Percentiles rank a stretch among this genome's conserved stretches.
Evolutionary conservation across 92 coral and sea anemone species (phyloP).

Genomic region (Bergia sp.): DNA sequence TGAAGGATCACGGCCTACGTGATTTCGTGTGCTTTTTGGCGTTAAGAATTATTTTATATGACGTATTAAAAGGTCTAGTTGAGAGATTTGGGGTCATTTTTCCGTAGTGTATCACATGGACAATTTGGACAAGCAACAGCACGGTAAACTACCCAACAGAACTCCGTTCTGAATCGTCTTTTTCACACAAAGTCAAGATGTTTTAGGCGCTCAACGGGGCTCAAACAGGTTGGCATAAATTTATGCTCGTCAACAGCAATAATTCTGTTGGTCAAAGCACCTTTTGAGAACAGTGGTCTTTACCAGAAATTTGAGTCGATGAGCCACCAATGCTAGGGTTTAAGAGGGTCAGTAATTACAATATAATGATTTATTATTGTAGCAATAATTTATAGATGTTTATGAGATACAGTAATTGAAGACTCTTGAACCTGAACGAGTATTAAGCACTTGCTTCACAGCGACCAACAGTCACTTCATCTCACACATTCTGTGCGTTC

Average conservation of each 20-base stretch:
- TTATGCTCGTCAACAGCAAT: neutral
- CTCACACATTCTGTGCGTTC: conserved; percentile 90
- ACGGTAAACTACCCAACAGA: neutral
- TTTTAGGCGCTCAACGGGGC: neutral
- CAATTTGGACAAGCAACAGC: neutral
- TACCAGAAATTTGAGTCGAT: neutral
- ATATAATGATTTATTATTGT: conserved; percentile 4
- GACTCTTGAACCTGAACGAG: neutral
- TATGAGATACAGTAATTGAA: conserved; percentile 4
- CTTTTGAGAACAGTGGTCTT: neutral
- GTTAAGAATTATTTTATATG: no score
- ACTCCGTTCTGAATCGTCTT: neutral
- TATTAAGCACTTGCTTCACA: neutral
- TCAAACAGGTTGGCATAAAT: neutral
- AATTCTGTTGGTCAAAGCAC: neutral
- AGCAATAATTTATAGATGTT: conserved; percentile 34
- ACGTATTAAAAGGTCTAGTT: no score
- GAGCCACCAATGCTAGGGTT: neutral
- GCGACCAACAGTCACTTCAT: conserved; percentile 45
- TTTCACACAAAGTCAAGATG: neutral
- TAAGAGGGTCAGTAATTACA: conserved; percentile 20
- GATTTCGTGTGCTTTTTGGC: no score
- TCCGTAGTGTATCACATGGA: neutral
- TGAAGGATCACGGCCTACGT: neutral
- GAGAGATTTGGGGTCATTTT: no score